A percentile compares a stretch with the other conserved stretches of the same genome.
phyloP scores from a whole-genome alignment of 2,113 vertebrate species.

The Corydoras sp. region DNA sequence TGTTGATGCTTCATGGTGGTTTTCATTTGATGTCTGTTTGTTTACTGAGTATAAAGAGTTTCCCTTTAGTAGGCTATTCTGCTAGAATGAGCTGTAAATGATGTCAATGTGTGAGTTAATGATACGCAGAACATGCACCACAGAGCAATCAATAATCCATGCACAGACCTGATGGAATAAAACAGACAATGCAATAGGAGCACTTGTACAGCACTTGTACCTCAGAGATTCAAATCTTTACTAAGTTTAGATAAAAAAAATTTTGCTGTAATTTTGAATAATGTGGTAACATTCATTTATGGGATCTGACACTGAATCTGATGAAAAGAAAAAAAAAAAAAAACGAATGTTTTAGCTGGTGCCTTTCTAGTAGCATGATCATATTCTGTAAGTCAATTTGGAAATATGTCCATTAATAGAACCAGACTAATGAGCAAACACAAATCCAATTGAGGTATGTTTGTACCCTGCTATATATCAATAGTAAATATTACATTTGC shows the following conservation, averaged over 20 bases:
- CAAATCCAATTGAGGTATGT: not conserved
- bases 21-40: conserved; percentile 20
- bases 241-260: too few species aligned
- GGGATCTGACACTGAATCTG: not conserved
- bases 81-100: conserved; percentile 25
- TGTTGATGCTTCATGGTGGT: conserved; percentile 7
- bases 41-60: conserved; percentile 16
- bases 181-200: not conserved
- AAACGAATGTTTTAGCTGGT: too few species aligned
- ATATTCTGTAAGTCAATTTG: conserved; percentile 15
- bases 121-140: conserved; percentile 19
- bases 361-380: too few species aligned
- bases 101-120: conserved; percentile 33
- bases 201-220: not conserved
- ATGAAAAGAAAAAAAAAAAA: not conserved
- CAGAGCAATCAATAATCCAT: conserved; percentile 18
- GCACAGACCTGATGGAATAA: conserved; percentile 1
- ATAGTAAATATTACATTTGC: too few species aligned
- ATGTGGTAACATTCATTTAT: not conserved
- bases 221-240: too few species aligned
- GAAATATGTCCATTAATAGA: conserved; percentile 29
- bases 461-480: not conserved
- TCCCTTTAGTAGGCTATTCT: conserved; percentile 8
- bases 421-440: conserved; percentile 24
- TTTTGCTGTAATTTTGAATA: too few species aligned